Percentiles rank a stretch among this genome's conserved stretches.
Evolutionary conservation across 2,888 invertebrate species (phyloP).

Genomic region (Girardia tigrina): DNA sequence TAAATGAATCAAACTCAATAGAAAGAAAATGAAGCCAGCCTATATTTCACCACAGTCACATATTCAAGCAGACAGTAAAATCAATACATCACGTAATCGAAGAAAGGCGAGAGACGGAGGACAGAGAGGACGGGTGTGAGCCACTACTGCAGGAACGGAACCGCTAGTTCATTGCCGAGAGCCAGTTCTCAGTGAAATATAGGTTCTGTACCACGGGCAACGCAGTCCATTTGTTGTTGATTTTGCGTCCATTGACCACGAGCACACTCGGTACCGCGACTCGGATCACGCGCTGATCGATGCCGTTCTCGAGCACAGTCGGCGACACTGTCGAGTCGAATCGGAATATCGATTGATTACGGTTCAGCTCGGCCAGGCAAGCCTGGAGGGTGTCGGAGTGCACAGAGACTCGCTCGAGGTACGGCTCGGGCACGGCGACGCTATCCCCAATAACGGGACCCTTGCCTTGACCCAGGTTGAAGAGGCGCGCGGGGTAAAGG

Average conservation of each 20-base stretch:
- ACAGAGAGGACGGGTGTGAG: no score
- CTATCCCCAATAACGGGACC: conserved; percentile 72
- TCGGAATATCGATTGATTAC: not conserved
- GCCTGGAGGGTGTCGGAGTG: conserved; percentile 46
- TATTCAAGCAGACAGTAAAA: no score
- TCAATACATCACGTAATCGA: no score
- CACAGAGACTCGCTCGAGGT: conserved; percentile 56
- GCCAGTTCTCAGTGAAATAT: conserved; percentile 27
- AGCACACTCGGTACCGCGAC: conserved; percentile 65
- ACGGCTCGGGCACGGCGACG: conserved; percentile 67
- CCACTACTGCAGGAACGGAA: no score
- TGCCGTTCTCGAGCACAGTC: not conserved
- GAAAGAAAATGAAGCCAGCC: no score
- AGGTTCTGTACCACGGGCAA: conserved; percentile 4
- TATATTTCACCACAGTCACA: no score
- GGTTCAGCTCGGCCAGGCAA: conserved; percentile 53
- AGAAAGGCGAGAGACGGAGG: no score
- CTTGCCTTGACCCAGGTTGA: conserved; percentile 67
- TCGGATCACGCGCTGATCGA: conserved; percentile 62
- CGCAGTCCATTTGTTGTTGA: conserved; percentile 26
- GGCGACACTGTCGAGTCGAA: not conserved
- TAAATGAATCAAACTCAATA: no score
- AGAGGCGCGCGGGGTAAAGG: conserved; percentile 65
- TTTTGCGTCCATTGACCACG: conserved; percentile 63
- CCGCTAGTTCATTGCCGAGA: not conserved